These are phyloP conservation scores for Poecilia velifera DNA, from an alignment of 2,797 vertebrate genomes.

Conservation along the genomic window DNA sequence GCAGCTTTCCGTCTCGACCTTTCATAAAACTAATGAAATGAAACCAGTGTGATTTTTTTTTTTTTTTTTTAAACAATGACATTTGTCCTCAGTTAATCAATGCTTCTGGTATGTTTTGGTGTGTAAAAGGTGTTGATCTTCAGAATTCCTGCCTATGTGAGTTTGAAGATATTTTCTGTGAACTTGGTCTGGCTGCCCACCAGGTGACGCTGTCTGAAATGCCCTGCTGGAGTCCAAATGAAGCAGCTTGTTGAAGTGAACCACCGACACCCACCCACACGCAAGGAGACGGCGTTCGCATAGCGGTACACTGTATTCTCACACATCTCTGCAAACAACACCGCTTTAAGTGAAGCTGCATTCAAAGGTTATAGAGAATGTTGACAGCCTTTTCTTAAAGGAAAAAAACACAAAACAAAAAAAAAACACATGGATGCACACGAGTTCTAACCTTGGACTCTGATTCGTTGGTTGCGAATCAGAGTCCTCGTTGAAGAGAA, in stretches of 20 bases:
- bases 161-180: background rate
- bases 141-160: background rate
- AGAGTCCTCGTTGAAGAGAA: constrained; percentile 53
- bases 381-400: background rate
- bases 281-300: background rate
- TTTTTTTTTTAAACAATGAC: background rate
- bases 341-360: background rate
- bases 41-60: background rate
- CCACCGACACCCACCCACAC: background rate
- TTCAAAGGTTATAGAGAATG: background rate
- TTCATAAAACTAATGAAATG: background rate
- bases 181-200: background rate
- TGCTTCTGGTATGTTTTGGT: background rate
- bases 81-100: background rate
- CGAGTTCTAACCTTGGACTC: background rate
- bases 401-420: background rate
- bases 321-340: constrained; percentile 17
- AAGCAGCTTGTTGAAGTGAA: background rate
- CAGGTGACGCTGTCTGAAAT: background rate
- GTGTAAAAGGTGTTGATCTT: background rate
- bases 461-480: constrained; percentile 37
- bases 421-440: background rate
- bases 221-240: background rate
- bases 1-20: background rate
- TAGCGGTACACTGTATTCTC: background rate